phyloP scores from a whole-genome alignment of 1,140 invertebrate genomes.

The Drosophila bifasciata region DNA sequence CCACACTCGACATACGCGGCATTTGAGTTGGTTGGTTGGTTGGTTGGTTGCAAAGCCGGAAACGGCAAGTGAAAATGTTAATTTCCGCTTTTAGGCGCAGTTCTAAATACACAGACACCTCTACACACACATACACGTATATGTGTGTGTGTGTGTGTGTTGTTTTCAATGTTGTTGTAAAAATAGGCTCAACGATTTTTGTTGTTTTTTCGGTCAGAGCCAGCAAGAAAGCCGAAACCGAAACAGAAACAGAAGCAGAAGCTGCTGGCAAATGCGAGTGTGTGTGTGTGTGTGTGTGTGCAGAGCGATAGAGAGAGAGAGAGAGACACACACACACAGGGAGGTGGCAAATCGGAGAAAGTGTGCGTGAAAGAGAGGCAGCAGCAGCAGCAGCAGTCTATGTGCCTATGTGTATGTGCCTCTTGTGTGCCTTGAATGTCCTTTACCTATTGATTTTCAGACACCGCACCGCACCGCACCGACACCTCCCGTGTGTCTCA shows the following conservation, averaged over 20 bases:
- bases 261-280: too few species aligned
- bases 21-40: too few species aligned
- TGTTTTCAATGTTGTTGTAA: constrained; percentile 45
- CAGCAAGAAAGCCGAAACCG: background rate
- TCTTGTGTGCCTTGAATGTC: constrained; percentile 49
- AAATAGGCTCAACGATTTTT: constrained; percentile 57
- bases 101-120: constrained; percentile 21
- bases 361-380: background rate
- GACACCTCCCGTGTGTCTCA: background rate
- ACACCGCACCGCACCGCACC: too few species aligned
- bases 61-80: constrained; percentile 78
- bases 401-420: too few species aligned
- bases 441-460: constrained; percentile 61
- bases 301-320: constrained; percentile 16
- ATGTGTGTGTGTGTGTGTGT: too few species aligned
- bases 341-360: constrained; percentile 1
- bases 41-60: constrained; percentile 64
- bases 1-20: constrained; percentile 15
- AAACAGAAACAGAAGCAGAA: constrained; percentile 26
- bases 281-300: constrained; percentile 6
- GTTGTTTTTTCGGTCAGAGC: constrained; percentile 5
- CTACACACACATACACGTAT: constrained; percentile 4
- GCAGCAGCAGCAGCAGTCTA: too few species aligned
- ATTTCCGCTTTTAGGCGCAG: constrained; percentile 71
- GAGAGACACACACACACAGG: constrained; percentile 14